Conservation (phyloP, 1,140 invertebrate genomes). For the Harpegnathos saltator region DNA sequence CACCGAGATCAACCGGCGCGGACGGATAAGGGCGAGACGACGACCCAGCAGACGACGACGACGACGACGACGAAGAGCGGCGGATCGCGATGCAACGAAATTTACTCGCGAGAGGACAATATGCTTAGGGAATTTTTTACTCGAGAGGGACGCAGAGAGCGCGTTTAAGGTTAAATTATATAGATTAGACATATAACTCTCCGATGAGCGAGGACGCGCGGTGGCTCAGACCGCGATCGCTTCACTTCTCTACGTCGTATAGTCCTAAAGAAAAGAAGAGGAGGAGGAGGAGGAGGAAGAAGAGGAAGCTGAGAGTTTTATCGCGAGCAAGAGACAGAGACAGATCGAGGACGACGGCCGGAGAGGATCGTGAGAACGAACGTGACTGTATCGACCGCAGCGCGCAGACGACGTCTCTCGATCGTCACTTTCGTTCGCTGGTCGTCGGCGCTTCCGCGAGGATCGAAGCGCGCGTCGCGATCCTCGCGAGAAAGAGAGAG, state of each 20-base stretch:
- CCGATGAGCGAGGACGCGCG: neutral
- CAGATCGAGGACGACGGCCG: neutral
- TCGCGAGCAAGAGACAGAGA: neutral
- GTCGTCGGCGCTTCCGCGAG: conserved; percentile 49
- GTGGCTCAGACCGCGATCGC: conserved; percentile 8
- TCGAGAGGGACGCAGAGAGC: neutral
- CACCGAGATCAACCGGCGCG: too few species aligned
- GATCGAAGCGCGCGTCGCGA: conserved; percentile 49
- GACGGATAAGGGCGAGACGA: neutral
- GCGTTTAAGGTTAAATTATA: conserved; percentile 52
- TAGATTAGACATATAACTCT: neutral
- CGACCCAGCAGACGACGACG: too few species aligned
- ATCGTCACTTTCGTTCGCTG: conserved; percentile 67
- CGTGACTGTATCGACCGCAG: conserved; percentile 63
- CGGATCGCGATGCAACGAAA: conserved; percentile 49
- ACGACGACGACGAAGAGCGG: neutral
- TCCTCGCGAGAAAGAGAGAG: too few species aligned
- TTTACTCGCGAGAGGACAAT: conserved; percentile 41
- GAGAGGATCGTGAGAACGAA: conserved; percentile 56
- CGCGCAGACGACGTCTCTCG: conserved; percentile 40
- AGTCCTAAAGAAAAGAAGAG: neutral
- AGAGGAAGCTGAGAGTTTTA: neutral
- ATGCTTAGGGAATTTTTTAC: conserved; percentile 53
- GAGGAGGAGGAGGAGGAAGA: too few species aligned
- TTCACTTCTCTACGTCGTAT: neutral